Evolutionary conservation across 2,113 vertebrate species (phyloP).

Genomic region (Trachemys scripta): DNA sequence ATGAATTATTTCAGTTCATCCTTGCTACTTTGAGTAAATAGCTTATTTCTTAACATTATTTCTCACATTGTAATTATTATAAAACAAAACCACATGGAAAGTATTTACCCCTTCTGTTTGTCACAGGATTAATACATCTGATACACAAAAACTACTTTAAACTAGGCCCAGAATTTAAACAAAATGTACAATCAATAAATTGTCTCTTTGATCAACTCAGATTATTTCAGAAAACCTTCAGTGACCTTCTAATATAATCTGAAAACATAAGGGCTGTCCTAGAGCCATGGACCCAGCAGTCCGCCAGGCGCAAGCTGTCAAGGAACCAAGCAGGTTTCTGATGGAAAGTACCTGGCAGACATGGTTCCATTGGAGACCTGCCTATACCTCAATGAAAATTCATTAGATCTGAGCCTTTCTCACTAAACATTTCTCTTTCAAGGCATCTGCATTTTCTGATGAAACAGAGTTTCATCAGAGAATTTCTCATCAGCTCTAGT

Average conservation of each 20-base stretch:
- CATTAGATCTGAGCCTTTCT: background rate
- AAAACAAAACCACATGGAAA: background rate
- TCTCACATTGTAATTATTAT: background rate
- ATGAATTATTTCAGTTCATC: accelerated
- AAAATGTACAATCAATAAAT: background rate
- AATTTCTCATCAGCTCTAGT: background rate
- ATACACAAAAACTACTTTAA: background rate
- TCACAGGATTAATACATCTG: background rate
- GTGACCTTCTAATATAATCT: background rate
- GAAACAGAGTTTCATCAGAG: background rate
- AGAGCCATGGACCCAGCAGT: background rate
- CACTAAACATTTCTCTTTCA: background rate
- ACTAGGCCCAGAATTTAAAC: background rate
- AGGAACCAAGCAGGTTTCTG: background rate
- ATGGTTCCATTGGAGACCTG: background rate
- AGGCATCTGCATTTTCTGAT: background rate
- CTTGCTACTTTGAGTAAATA: background rate
- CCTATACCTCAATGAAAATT: background rate
- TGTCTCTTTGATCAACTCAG: accelerated
- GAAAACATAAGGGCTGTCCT: background rate
- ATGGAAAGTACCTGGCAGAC: background rate
- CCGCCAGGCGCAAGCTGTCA: background rate
- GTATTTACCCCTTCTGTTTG: background rate
- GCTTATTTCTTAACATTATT: background rate
- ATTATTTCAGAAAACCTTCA: background rate